Conservation (phyloP, 2,888 invertebrate species). For the Aelia acuminata region DNA sequence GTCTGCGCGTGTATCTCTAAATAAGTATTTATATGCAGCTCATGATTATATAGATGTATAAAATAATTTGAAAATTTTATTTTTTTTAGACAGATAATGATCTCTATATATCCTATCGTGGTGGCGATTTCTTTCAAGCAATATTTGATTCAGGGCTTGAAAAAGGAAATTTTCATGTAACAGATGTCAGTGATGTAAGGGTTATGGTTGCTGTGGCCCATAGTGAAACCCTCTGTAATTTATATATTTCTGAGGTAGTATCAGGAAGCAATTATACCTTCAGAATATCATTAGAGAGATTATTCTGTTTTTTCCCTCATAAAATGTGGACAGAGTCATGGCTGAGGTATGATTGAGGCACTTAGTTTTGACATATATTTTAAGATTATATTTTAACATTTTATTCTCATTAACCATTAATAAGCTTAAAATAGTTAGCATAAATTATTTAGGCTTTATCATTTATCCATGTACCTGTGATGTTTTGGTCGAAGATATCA, state of each 20-base stretch:
- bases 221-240: conserved; percentile 78
- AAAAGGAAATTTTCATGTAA: conserved; percentile 81
- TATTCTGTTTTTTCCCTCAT: conserved; percentile 88
- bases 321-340: conserved; percentile 85
- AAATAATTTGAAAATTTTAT: no score
- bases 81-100: conserved; percentile 72
- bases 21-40: no score
- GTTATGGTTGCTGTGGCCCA: conserved; percentile 88
- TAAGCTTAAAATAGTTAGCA: no score
- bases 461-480: no score
- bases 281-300: conserved; percentile 82
- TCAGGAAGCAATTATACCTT: conserved; percentile 75
- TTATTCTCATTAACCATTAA: background rate
- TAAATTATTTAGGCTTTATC: no score
- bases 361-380: background rate
- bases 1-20: no score
- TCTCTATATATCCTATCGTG: conserved; percentile 83
- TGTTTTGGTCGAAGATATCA: no score
- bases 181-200: conserved; percentile 78
- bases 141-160: conserved; percentile 81
- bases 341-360: conserved; percentile 75
- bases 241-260: conserved; percentile 85
- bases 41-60: no score
- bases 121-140: conserved; percentile 79
- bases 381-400: background rate